Evolutionary conservation across 1,140 invertebrate genomes (phyloP).

Genomic region (Drosophila pandora): DNA sequence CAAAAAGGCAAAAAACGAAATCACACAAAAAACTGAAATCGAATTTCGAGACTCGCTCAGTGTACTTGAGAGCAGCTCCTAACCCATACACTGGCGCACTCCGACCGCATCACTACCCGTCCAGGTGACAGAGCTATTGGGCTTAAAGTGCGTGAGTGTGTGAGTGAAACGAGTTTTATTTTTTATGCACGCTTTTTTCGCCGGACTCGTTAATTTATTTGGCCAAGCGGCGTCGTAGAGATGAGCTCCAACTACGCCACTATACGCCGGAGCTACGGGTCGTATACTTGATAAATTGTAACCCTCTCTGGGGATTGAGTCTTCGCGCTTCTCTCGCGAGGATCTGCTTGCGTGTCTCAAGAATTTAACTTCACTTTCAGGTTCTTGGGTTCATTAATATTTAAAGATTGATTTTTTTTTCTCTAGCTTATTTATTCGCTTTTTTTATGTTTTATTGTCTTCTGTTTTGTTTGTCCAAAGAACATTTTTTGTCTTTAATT

Average conservation of each 20-base stretch:
- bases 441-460: conserved; percentile 49
- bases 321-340: conserved; percentile 26
- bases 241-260: conserved; percentile 55
- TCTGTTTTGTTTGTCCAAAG: conserved; percentile 43
- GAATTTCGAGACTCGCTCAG: conserved; percentile 43
- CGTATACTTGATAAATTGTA: conserved; percentile 70
- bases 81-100: conserved; percentile 13
- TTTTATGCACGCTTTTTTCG: conserved; percentile 45
- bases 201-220: conserved; percentile 73
- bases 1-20: conserved; percentile 41
- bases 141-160: conserved; percentile 59
- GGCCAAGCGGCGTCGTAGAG: conserved; percentile 62
- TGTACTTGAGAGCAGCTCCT: conserved; percentile 51
- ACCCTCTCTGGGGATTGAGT: conserved; percentile 22
- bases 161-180: conserved; percentile 58
- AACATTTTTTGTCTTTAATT: conserved; percentile 72
- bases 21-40: conserved; percentile 50
- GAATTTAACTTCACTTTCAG: conserved; percentile 76
- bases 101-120: conserved; percentile 24
- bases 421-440: conserved; percentile 34
- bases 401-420: conserved; percentile 62
- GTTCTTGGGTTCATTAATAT: conserved; percentile 67
- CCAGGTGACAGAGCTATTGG: conserved; percentile 49
- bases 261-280: conserved; percentile 30
- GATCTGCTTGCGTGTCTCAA: conserved; percentile 64